Evolutionary conservation across 1,140 invertebrate species (phyloP).

Genomic region (Armadillidium nasatum): DNA sequence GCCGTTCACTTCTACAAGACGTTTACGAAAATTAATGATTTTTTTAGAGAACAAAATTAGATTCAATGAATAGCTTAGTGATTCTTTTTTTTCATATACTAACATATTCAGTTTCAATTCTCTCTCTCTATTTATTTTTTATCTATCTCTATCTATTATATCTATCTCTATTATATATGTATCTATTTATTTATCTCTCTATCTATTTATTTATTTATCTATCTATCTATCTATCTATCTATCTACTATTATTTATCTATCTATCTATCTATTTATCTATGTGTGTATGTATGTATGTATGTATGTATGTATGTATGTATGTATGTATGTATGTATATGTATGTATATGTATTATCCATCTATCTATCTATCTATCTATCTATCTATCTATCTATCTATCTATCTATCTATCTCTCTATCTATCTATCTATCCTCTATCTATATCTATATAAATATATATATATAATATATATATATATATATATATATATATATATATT

Average conservation of each 20-base stretch:
- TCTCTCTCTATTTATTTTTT: neutral
- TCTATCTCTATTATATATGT: neutral
- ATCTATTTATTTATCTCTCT: too few relatives aligned
- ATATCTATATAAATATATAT: too few relatives aligned
- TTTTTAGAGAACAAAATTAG: neutral
- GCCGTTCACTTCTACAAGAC: neutral
- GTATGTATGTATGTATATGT: too few relatives aligned
- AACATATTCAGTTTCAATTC: neutral
- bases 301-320: too few relatives aligned
- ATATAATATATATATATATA: constrained; percentile 15
- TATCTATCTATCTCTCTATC: too few relatives aligned
- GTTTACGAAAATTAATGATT: neutral
- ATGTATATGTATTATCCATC: too few relatives aligned
- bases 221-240: neutral
- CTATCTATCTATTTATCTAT: neutral
- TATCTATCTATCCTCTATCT: too few relatives aligned
- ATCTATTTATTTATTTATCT: too few relatives aligned
- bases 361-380: too few relatives aligned
- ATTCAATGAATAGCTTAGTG: neutral
- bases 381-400: too few relatives aligned
- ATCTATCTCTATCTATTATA: neutral
- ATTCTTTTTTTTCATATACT: neutral
- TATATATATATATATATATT: neutral
- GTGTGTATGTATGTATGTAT: neutral
- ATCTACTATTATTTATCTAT: neutral